phyloP scores from a whole-genome alignment of 2,888 invertebrate species.

The Pyralis farinalis region DNA sequence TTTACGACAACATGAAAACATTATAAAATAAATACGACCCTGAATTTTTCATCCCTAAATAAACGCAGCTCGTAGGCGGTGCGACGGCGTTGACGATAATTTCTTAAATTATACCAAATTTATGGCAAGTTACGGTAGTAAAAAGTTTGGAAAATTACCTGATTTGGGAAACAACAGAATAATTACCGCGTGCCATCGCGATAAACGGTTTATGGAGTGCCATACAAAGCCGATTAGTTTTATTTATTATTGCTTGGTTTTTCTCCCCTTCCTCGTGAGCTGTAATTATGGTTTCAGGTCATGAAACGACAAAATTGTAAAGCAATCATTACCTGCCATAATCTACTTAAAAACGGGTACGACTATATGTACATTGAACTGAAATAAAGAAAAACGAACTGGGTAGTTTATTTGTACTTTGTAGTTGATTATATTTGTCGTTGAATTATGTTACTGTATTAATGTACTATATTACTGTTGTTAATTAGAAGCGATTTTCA shows the following conservation, averaged over 20 bases:
- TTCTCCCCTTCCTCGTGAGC: not conserved
- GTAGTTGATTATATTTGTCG: too few species aligned
- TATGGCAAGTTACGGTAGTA: constrained; percentile 17
- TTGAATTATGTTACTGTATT: too few species aligned
- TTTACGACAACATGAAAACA: constrained; percentile 10
- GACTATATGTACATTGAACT: too few species aligned
- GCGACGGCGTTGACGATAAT: constrained; percentile 22
- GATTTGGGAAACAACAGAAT: constrained; percentile 18
- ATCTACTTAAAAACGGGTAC: too few species aligned
- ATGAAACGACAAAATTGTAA: too few species aligned
- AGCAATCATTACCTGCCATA: too few species aligned
- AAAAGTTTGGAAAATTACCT: constrained; percentile 17
- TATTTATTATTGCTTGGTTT: not conserved
- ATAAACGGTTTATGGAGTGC: constrained; percentile 23
- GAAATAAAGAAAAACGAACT: too few species aligned
- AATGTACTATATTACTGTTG: too few species aligned
- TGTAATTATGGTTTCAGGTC: too few species aligned
- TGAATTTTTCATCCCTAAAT: constrained; percentile 13
- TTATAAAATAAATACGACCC: constrained; percentile 6
- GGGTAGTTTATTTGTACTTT: too few species aligned
- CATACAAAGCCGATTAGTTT: constrained; percentile 42
- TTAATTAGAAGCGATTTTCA: too few species aligned
- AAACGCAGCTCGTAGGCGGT: constrained; percentile 9
- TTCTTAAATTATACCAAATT: constrained; percentile 24
- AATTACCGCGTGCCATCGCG: constrained; percentile 14